Evolutionary conservation across 2,888 invertebrate species (phyloP), one percentile per base, ranked within the genome.

Genomic region (Napeogenes sylphis): DNA sequence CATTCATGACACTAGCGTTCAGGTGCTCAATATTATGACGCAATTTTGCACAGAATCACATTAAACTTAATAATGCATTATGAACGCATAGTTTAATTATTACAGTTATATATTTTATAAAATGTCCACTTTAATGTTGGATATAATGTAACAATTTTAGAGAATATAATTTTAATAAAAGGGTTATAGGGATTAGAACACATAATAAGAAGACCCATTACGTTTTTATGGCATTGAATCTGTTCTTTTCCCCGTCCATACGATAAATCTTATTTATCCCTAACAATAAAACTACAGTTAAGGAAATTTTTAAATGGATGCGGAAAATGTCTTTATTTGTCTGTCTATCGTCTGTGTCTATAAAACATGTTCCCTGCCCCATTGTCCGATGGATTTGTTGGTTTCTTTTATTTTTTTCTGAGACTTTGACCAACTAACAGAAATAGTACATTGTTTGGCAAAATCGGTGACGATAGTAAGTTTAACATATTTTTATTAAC

Each of bases 301-400:
- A 73, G 77, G 75, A 78, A 77, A 77, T 75, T 78, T 75, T 73
- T 72, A 72, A 71, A 73, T 73, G 73, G 74, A 71, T 71, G 72
- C 75, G 78, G 78, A 77, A 76, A 79, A 76, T 1, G 21, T 21
- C 21, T 21, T 21, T 21, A 21, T 21, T 21, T 21, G 21, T 21
- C 21, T 21, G 21, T 21, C 21, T 21, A 21, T 21, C 73, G 73
- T 71, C 73, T 71, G 76, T 74, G 76, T 74, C 65, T 75, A 70
- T 70, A 69, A 70, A 51, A 30, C 30, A 68, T 72, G 75, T 76
- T 76, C 74, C 74, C 72, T 73, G 70, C 70, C 71, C 72, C 74
- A 73, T 68, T 70, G 61, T 70, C 59, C 1, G 21, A 21, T 21
- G 21, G 1, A 21, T 21, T 73, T 77, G 73, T 75, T 71, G 68